phyloP scores from a whole-genome alignment of 2,888 invertebrate species.

The Cantharis lateralis region DNA sequence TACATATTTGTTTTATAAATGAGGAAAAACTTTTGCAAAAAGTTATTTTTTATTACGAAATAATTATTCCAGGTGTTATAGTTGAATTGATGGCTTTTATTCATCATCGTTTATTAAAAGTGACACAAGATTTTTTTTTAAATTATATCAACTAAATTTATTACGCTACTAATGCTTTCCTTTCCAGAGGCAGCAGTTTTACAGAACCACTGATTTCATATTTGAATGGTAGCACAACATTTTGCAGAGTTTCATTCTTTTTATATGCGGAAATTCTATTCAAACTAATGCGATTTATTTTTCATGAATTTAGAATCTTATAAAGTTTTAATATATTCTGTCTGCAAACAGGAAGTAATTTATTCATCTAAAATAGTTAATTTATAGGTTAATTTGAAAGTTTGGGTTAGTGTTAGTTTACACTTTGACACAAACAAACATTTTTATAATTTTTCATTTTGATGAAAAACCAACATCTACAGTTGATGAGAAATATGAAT shows the following conservation, averaged over 20 bases:
- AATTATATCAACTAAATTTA: conserved; percentile 21
- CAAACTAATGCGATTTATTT: conserved; percentile 27
- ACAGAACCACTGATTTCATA: conserved; percentile 16
- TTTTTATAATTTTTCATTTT: neutral
- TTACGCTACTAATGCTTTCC: conserved; percentile 10
- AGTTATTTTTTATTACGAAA: conserved; percentile 2
- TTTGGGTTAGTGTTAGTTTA: neutral
- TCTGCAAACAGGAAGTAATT: conserved; percentile 20
- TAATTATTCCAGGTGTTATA: conserved; percentile 18
- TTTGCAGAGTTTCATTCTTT: conserved; percentile 10
- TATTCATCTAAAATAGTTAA: conserved; percentile 21
- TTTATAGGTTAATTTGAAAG: conserved; percentile 22
- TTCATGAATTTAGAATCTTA: conserved; percentile 26
- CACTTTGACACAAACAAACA: neutral
- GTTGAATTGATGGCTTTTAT: conserved; percentile 16
- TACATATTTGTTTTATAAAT: neutral
- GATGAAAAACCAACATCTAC: neutral
- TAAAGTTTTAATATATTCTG: conserved; percentile 30
- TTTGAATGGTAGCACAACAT: conserved; percentile 13
- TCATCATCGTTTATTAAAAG: conserved; percentile 23
- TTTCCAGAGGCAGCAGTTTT: conserved; percentile 16
- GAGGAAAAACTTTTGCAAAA: conserved; percentile 2
- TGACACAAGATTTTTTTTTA: conserved; percentile 17
- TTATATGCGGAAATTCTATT: conserved; percentile 17
- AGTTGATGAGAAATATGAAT: neutral